Percentiles rank a stretch among this genome's conserved stretches.
Conservation (phyloP, 2,113 vertebrate species). For the Charadrius vociferus region DNA sequence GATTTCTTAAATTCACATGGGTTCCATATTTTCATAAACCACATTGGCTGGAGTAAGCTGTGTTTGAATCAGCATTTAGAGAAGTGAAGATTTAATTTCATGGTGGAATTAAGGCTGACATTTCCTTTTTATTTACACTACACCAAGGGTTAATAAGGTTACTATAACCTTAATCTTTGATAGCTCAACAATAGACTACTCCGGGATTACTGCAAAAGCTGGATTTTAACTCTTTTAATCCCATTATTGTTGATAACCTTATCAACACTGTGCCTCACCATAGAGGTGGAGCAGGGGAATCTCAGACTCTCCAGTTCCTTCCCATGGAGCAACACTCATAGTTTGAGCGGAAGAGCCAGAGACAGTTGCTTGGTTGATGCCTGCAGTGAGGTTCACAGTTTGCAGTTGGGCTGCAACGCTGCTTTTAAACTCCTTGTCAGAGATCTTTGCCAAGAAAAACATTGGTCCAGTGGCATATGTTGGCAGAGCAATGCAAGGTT, state of each 20-base stretch:
- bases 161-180: conserved; percentile 72
- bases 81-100: conserved; percentile 68
- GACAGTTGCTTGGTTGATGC: conserved; percentile 56
- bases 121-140: conserved; percentile 71
- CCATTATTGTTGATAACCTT: conserved; percentile 55
- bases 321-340: background rate
- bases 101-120: conserved; percentile 68
- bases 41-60: background rate
- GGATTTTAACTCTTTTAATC: conserved; percentile 75
- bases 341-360: background rate
- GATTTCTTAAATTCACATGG: background rate
- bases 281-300: background rate
- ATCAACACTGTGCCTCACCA: background rate
- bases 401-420: conserved; percentile 49
- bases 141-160: conserved; percentile 74
- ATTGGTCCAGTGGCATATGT: conserved; percentile 77
- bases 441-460: conserved; percentile 77
- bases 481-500: conserved; percentile 66
- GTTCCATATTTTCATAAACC: background rate
- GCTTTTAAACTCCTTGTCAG: conserved; percentile 64
- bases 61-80: conserved; percentile 50
- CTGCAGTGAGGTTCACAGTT: conserved; percentile 67
- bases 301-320: background rate
- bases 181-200: conserved; percentile 46
- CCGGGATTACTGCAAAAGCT: conserved; percentile 52